Evolutionary conservation across 1,140 invertebrate genomes (phyloP), one percentile per base, ranked within the genome.

Genomic region (Eueides isabella): DNA sequence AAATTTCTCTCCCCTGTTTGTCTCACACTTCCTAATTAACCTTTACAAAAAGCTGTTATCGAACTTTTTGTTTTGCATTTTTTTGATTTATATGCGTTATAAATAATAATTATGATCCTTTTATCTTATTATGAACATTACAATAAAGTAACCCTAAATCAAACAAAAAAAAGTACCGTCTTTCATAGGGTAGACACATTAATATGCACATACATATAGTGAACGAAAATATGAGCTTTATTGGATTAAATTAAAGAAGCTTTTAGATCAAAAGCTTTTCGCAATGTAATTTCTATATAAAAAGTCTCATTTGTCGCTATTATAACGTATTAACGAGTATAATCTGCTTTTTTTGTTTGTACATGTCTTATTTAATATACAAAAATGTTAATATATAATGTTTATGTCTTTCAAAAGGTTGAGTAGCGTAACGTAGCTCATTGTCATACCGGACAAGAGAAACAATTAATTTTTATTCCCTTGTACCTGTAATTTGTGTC

Each of bases 111-210:
- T 55, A 55, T 26, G 12, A 26, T 23, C 19, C 19, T 55, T 44
- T 55, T 55, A 55, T 26, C 48, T 55, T 55, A 55, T 55, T 55
- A n/a, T 55, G 48, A 26, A 23, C 48, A 55, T 23, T 55, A 55
- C 23, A 55, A 55, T 26, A 55, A 55, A 12, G 48, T n/a, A 55
- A 55, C 48, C 48, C 48, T 26, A 26, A 55, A 26, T 55, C 26
- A 14, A 55, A 23, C 11, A 23, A 55, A 55, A 55, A 55, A 55
- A 55, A 55, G 19, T 12, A 55, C 2, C 5, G 2, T 55, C 19
- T 55, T 55, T 55, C 6, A 26, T 26, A 55, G 48, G 48, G 48
- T 23, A 23, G 23, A 23, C 35, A 23, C 0, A 23, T 55, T 23
- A 23, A 55, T 14, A 26, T 23, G 11, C 23, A n/a, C n/a, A n/a